Conservation (phyloP, 2,888 invertebrate species). For the Drosophila dives region DNA sequence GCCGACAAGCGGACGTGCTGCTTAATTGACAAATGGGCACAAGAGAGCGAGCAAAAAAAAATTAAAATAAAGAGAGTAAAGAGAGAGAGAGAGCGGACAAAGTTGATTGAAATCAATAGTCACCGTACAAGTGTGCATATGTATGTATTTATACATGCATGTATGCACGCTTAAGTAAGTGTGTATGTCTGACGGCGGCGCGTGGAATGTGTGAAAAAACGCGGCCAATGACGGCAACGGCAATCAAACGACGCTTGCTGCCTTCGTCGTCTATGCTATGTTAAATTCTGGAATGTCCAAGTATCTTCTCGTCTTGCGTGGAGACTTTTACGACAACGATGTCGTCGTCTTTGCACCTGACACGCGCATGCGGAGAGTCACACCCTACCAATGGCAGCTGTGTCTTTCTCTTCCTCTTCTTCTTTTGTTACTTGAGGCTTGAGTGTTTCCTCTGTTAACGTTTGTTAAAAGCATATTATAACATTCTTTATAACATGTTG, state of each 20-base stretch:
- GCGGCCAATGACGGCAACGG: slow-evolving; percentile 77
- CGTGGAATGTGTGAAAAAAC: slow-evolving; percentile 77
- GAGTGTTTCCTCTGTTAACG: slow-evolving; percentile 28
- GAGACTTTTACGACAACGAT: slow-evolving; percentile 51
- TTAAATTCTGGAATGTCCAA: slow-evolving; percentile 76
- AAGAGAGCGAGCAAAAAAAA: slow-evolving; percentile 43
- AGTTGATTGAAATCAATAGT: slow-evolving; percentile 78
- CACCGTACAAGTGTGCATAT: slow-evolving; percentile 58
- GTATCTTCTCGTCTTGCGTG: slow-evolving; percentile 53
- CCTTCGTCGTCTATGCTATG: slow-evolving; percentile 28
- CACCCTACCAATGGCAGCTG: slow-evolving; percentile 46
- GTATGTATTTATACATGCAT: slow-evolving; percentile 29
- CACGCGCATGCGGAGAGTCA: slow-evolving; percentile 53
- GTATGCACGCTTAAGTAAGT: neutral
- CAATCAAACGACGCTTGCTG: slow-evolving; percentile 57
- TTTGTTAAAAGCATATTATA: slow-evolving; percentile 19
- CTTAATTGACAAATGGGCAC: slow-evolving; percentile 75
- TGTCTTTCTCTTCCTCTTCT: slow-evolving; percentile 17
- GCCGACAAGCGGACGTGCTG: slow-evolving; percentile 71
- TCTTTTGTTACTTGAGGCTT: slow-evolving; percentile 16
- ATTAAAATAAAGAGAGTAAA: slow-evolving; percentile 13
- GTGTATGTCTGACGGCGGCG: slow-evolving; percentile 38
- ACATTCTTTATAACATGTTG: slow-evolving; percentile 29
- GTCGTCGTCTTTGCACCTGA: slow-evolving; percentile 54
- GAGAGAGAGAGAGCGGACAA: slow-evolving; percentile 44